Evolutionary conservation across 2,888 invertebrate genomes (phyloP).

Genomic region (Blastobasis lacticolella): DNA sequence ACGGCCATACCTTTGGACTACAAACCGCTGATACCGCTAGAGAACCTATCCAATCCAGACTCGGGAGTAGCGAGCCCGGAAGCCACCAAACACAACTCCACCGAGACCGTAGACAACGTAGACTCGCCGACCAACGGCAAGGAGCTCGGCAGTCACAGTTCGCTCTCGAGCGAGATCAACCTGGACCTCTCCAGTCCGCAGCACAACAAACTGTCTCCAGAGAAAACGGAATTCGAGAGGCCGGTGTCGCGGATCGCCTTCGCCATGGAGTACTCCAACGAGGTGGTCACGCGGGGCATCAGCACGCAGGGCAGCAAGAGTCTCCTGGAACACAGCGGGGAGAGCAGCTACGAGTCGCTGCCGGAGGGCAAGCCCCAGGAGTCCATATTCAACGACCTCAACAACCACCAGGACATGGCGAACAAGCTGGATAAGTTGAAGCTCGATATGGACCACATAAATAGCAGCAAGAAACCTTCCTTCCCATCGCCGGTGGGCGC

Average conservation of each 20-base stretch:
- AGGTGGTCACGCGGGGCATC: constrained; percentile 56
- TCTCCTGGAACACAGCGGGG: constrained; percentile 51
- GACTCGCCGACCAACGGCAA: constrained; percentile 62
- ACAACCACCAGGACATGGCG: constrained; percentile 33
- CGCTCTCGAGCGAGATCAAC: constrained; percentile 73
- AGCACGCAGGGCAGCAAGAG: constrained; percentile 53
- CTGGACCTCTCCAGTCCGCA: constrained; percentile 71
- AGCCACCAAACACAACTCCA: constrained; percentile 71
- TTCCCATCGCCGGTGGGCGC: constrained; percentile 35
- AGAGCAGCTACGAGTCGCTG: constrained; percentile 49
- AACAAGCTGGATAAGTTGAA: constrained; percentile 48
- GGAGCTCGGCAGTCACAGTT: constrained; percentile 59
- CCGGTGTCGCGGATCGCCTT: constrained; percentile 53
- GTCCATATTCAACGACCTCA: constrained; percentile 30
- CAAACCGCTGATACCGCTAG: constrained; percentile 52
- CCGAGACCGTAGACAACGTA: constrained; percentile 65
- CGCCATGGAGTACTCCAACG: constrained; percentile 55
- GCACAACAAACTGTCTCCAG: constrained; percentile 46
- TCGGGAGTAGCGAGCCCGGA: constrained; percentile 75
- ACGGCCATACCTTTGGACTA: constrained; percentile 51
- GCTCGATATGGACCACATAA: constrained; percentile 40
- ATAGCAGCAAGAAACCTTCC: constrained; percentile 27
- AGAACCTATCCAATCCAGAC: constrained; percentile 63
- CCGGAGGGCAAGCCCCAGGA: constrained; percentile 36
- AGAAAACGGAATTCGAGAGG: constrained; percentile 49